phyloP scores from a whole-genome alignment of 2,888 invertebrate genomes.

The Dolichomitus sp. region DNA sequence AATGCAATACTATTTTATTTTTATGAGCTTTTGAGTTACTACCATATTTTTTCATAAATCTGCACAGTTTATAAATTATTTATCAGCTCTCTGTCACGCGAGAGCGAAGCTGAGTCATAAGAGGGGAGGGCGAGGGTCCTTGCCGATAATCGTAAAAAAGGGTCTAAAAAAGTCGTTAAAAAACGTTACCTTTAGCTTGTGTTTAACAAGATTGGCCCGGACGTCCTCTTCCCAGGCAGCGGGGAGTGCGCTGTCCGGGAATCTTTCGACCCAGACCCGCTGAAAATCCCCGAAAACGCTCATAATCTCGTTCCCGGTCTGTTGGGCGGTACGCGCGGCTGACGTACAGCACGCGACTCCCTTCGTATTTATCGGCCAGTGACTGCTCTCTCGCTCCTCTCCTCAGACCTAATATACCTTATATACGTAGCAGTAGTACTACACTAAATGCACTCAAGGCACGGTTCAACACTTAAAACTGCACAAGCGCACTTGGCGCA shows the following conservation, averaged over 20 bases:
- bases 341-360: conserved; percentile 48
- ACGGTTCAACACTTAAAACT: conserved; percentile 38
- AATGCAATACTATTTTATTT: too few species aligned
- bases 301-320: conserved; percentile 82
- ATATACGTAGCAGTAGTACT: neutral
- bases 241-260: conserved; percentile 96
- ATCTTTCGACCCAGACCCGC: conserved; percentile 96
- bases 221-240: conserved; percentile 98
- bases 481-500: conserved; percentile 69
- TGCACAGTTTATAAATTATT: too few species aligned
- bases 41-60: too few species aligned
- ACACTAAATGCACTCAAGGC: neutral
- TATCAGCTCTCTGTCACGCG: neutral
- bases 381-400: conserved; percentile 6
- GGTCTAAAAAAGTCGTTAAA: neutral
- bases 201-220: conserved; percentile 95
- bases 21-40: too few species aligned
- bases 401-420: neutral
- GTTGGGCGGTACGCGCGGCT: conserved; percentile 44
- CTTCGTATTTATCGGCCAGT: conserved; percentile 23
- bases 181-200: conserved; percentile 91
- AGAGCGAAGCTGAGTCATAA: conserved; percentile 29
- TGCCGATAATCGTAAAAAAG: neutral
- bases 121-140: neutral
- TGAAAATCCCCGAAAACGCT: conserved; percentile 97